These are phyloP conservation scores for Anastrepha obliqua DNA, from an alignment of 1,140 invertebrate genomes.

Conservation along the genomic window DNA sequence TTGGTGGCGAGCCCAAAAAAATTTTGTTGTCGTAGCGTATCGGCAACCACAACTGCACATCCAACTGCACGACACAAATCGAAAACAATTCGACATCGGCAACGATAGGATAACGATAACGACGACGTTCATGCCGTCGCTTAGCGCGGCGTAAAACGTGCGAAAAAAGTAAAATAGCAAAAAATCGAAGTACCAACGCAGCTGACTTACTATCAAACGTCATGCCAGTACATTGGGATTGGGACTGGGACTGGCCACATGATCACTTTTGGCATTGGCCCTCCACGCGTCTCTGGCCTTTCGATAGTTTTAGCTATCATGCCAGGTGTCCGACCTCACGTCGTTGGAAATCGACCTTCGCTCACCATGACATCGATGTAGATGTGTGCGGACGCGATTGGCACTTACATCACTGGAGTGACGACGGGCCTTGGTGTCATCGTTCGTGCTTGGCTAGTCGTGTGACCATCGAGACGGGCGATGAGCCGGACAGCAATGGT, in stretches of 20 bases:
- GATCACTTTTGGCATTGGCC: constrained; percentile 59
- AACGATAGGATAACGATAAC: constrained; percentile 44
- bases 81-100: not conserved
- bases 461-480: constrained; percentile 68
- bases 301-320: constrained; percentile 59
- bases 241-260: constrained; percentile 62
- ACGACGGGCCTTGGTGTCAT: constrained; percentile 69
- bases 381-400: constrained; percentile 69
- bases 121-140: constrained; percentile 37
- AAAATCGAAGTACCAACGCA: not conserved
- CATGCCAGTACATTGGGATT: constrained; percentile 69
- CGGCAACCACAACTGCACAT: constrained; percentile 33
- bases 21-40: constrained; percentile 65
- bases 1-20: constrained; percentile 71
- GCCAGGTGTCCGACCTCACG: constrained; percentile 59
- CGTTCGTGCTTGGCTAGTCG: constrained; percentile 68
- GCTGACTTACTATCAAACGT: not conserved
- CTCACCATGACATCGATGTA: constrained; percentile 66
- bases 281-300: constrained; percentile 58
- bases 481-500: constrained; percentile 64
- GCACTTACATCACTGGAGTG: constrained; percentile 65
- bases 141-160: constrained; percentile 26
- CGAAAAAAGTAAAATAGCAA: not conserved
- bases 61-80: not conserved
- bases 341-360: constrained; percentile 65